Evolutionary conservation across 2,113 vertebrate genomes (phyloP).

Genomic region (Hippoglossus stenolepis): DNA sequence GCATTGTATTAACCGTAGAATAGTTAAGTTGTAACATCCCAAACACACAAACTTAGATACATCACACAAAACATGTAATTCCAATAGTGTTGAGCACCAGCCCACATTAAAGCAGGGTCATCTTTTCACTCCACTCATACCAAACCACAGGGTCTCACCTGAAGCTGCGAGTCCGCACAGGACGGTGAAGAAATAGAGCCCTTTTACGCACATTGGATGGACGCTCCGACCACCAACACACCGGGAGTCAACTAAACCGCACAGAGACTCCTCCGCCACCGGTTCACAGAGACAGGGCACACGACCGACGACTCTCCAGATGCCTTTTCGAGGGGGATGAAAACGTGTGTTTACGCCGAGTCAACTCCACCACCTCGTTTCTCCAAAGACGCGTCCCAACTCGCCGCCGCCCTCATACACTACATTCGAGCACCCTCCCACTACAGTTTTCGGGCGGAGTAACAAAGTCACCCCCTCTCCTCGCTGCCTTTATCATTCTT

Average conservation of each 20-base stretch:
- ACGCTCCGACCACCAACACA: slow-evolving; percentile 9
- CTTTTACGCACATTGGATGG: slow-evolving; percentile 67
- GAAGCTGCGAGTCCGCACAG: slow-evolving; percentile 78
- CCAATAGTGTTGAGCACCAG: neutral
- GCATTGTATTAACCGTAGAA: too few relatives aligned
- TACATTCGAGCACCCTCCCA: slow-evolving; percentile 57
- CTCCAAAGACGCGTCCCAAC: slow-evolving; percentile 62
- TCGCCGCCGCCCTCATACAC: slow-evolving; percentile 40
- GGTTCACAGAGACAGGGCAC: neutral
- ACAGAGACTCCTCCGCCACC: neutral
- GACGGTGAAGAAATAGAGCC: slow-evolving; percentile 59
- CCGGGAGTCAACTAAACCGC: slow-evolving; percentile 4
- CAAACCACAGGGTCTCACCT: slow-evolving; percentile 68
- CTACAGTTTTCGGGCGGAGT: slow-evolving; percentile 62
- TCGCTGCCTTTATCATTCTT: slow-evolving; percentile 3
- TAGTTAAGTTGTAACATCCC: too few relatives aligned
- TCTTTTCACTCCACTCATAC: neutral
- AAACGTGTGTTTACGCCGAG: slow-evolving; percentile 1
- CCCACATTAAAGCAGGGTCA: neutral
- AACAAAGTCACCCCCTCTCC: slow-evolving; percentile 31
- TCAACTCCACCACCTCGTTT: slow-evolving; percentile 26
- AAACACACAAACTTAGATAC: neutral
- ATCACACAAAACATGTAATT: neutral
- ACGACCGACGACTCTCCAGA: neutral
- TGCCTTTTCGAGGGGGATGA: neutral